These are phyloP conservation scores for Drosophila ezoana DNA, from an alignment of 2,888 invertebrate genomes.

Conservation along the genomic window DNA sequence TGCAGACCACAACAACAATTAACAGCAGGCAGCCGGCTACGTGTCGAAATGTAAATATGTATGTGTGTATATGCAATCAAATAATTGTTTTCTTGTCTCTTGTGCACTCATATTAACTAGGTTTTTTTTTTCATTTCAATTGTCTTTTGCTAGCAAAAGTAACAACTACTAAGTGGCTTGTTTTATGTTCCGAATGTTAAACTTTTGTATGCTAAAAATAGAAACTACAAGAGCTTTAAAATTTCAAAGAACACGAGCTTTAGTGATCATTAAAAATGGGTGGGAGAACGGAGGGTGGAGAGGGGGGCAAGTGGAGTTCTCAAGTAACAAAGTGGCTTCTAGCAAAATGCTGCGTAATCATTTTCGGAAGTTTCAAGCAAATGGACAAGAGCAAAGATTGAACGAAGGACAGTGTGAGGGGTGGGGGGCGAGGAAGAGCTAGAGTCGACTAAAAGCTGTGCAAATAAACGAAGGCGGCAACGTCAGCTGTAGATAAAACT, in stretches of 20 bases:
- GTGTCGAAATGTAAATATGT: constrained; percentile 23
- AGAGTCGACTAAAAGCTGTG: constrained; percentile 64
- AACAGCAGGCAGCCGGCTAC: constrained; percentile 16
- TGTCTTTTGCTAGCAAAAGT: constrained; percentile 6
- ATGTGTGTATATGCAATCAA: constrained; percentile 38
- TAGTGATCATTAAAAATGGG: constrained; percentile 40
- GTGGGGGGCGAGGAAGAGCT: constrained; percentile 6
- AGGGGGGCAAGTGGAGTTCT: constrained; percentile 21
- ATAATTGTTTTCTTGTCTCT: constrained; percentile 23
- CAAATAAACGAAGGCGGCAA: constrained; percentile 63
- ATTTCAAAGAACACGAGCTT: constrained; percentile 38
- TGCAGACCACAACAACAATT: constrained; percentile 2
- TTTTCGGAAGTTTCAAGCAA: constrained; percentile 69
- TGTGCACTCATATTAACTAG: constrained; percentile 19
- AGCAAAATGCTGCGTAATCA: constrained; percentile 75
- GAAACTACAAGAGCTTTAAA: constrained; percentile 32
- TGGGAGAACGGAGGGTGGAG: neutral
- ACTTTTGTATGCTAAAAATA: constrained; percentile 61
- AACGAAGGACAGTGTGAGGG: neutral
- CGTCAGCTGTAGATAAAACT: constrained; percentile 62
- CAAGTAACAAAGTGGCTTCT: constrained; percentile 53
- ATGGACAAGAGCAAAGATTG: constrained; percentile 33
- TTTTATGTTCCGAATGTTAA: constrained; percentile 28
- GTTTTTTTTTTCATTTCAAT: constrained; percentile 23
- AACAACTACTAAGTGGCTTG: constrained; percentile 15